Evolutionary conservation across 2,113 vertebrate genomes (phyloP).

Genomic region (Spilogale gracilis): DNA sequence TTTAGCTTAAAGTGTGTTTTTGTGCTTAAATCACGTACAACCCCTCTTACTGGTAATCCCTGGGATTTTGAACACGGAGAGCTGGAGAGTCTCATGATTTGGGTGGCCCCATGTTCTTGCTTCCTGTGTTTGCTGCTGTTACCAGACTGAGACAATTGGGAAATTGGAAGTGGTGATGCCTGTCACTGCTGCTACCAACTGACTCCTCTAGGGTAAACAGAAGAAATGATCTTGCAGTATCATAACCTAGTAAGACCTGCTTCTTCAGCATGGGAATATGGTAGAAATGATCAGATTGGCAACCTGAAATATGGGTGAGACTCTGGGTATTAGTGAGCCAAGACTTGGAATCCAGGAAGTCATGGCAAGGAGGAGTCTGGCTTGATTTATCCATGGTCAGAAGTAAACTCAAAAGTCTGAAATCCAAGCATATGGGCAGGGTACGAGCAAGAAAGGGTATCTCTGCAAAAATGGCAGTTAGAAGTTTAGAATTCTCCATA

Average conservation of each 20-base stretch:
- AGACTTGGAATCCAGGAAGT: constrained; percentile 12
- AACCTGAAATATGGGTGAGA: constrained; percentile 24
- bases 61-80: not conserved
- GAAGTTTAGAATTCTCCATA: constrained; percentile 6
- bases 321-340: not conserved
- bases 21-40: not conserved
- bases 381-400: not conserved
- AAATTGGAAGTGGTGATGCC: not conserved
- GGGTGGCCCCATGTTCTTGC: not conserved
- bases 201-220: not conserved
- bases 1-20: constrained; percentile 15
- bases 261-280: not conserved
- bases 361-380: not conserved
- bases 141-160: not conserved
- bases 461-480: not conserved
- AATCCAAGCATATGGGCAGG: not conserved
- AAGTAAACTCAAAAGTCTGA: not conserved
- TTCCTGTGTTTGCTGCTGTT: constrained; percentile 26
- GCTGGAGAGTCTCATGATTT: not conserved
- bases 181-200: constrained; percentile 32
- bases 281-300: not conserved
- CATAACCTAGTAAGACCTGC: not conserved
- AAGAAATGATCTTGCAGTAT: constrained; percentile 8
- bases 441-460: not conserved
- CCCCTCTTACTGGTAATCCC: not conserved